Conservation (phyloP, 35 echinoderm and acorn worm genomes). For the Chiridota heheva region DNA sequence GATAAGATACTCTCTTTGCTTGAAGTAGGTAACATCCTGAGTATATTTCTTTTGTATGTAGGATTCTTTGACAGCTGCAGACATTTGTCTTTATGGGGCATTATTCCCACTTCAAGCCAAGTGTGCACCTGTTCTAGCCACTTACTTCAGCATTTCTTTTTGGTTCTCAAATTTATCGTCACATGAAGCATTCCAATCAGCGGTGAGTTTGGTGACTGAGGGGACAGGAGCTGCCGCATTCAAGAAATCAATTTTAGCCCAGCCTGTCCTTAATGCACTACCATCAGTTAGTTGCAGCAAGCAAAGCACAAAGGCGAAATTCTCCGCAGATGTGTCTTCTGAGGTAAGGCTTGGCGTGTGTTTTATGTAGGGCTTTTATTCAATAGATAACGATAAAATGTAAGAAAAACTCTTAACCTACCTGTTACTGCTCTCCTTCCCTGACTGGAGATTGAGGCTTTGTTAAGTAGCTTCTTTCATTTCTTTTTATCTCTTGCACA, state of each 20-base stretch:
- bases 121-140: slow-evolving; percentile 31
- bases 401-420: not conserved
- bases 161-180: slow-evolving; percentile 75
- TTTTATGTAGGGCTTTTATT: not conserved
- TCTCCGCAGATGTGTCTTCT: not conserved
- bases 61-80: slow-evolving; percentile 65
- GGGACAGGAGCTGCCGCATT: slow-evolving; percentile 62
- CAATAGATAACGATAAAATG: not conserved
- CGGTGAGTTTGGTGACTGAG: slow-evolving; percentile 70
- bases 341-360: slow-evolving; percentile 15
- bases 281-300: not conserved
- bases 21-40: not conserved
- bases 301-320: not conserved
- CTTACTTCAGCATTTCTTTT: slow-evolving; percentile 27
- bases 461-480: too few relatives aligned
- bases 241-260: slow-evolving; percentile 77
- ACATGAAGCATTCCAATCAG: slow-evolving; percentile 44
- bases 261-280: slow-evolving; percentile 53
- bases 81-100: slow-evolving; percentile 81
- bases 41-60: slow-evolving; percentile 20
- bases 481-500: too few relatives aligned
- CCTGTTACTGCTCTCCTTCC: too few relatives aligned
- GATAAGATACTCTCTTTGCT: not conserved
- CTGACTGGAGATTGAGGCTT: too few relatives aligned
- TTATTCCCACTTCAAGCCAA: slow-evolving; percentile 63